Conservation (phyloP, 53 echinoderm and acorn worm genomes). For the Antedon mediterranea region DNA sequence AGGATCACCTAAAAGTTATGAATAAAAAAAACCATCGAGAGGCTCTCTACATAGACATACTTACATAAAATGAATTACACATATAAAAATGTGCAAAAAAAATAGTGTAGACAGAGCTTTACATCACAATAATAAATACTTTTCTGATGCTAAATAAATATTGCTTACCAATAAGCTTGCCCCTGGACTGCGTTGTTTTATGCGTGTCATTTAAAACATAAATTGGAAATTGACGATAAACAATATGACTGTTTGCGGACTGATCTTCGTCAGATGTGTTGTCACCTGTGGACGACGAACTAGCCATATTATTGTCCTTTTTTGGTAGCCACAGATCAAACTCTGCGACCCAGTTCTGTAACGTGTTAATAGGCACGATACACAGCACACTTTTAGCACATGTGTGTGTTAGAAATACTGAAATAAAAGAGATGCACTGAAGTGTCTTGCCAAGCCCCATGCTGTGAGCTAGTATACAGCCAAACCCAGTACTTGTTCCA, state of each 20-base stretch:
- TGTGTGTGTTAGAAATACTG: conserved; percentile 60
- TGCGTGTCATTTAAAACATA: conserved; percentile 69
- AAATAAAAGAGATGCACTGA: conserved; percentile 58
- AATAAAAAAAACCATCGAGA: no score
- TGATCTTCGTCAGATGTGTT: conserved; percentile 6
- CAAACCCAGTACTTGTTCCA: conserved; percentile 55
- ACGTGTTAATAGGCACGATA: conserved; percentile 93
- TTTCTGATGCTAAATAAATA: no score
- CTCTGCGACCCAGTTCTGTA: conserved; percentile 94
- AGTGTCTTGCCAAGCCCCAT: conserved; percentile 91
- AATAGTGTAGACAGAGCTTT: no score
- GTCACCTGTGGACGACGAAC: not conserved
- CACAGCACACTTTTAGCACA: conserved; percentile 55
- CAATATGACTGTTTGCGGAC: conserved; percentile 1
- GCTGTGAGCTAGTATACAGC: conserved; percentile 94
- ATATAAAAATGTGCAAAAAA: no score
- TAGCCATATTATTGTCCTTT: not conserved
- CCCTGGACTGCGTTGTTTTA: conserved; percentile 68
- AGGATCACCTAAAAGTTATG: no score
- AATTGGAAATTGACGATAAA: conserved; percentile 37
- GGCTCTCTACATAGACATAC: no score
- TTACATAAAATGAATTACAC: no score
- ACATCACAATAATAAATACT: no score
- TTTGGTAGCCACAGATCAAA: conserved; percentile 93
- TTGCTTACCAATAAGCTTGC: conserved; percentile 66